phyloP scores from a whole-genome alignment of 2,888 invertebrate species.

The Drosophila peninsularis region DNA sequence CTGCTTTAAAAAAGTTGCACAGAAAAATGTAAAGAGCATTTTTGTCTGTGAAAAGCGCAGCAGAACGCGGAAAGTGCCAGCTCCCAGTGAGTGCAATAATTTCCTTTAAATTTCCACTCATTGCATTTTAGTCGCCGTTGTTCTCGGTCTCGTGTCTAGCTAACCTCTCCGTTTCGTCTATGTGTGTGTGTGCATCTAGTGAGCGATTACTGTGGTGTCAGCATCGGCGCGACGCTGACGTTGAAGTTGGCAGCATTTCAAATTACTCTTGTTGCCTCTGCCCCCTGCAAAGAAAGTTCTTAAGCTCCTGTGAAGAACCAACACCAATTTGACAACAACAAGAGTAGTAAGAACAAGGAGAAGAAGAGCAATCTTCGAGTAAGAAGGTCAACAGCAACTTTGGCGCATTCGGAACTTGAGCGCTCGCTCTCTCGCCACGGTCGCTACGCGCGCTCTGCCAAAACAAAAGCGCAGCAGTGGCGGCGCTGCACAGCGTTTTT shows the following conservation, averaged over 20 bases:
- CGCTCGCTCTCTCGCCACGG: slow-evolving; percentile 9
- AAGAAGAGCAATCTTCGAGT: slow-evolving; percentile 25
- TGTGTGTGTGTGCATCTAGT: slow-evolving; percentile 12
- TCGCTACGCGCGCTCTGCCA: slow-evolving; percentile 15
- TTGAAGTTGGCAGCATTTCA: slow-evolving; percentile 32
- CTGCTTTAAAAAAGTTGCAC: slow-evolving; percentile 16
- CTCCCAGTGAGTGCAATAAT: slow-evolving; percentile 20
- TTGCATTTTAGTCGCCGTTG: slow-evolving; percentile 25
- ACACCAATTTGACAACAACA: slow-evolving; percentile 16
- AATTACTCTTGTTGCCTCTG: slow-evolving; percentile 5
- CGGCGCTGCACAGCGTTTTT: slow-evolving; percentile 65
- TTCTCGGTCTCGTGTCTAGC: slow-evolving; percentile 30
- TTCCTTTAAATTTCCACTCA: slow-evolving; percentile 7
- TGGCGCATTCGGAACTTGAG: slow-evolving; percentile 10
- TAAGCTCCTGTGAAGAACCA: slow-evolving; percentile 15
- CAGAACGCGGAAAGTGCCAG: slow-evolving; percentile 29
- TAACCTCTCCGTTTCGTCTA: slow-evolving; percentile 6
- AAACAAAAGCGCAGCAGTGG: slow-evolving; percentile 47
- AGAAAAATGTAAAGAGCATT: slow-evolving; percentile 27
- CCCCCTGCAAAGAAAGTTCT: slow-evolving; percentile 43
- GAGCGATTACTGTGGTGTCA: slow-evolving; percentile 17
- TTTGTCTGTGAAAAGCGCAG: slow-evolving; percentile 24
- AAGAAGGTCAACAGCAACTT: slow-evolving; percentile 55
- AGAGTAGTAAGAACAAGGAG: slow-evolving; percentile 11
- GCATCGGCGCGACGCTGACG: slow-evolving; percentile 23